Conservation (phyloP, 2,113 vertebrate genomes). For the Toxostoma redivivum region DNA sequence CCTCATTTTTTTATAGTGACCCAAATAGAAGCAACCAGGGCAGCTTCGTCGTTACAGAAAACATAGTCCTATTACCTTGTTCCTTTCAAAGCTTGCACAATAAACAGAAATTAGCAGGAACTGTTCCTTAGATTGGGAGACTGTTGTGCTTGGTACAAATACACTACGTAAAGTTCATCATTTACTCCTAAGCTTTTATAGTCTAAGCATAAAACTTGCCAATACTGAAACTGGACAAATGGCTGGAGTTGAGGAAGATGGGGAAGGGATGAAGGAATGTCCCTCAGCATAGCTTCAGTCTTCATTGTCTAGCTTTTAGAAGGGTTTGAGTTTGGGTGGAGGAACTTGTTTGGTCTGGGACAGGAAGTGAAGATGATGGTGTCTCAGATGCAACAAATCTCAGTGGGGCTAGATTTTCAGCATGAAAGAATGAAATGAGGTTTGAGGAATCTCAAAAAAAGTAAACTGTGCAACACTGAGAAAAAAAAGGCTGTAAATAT, state of each 20-base stretch:
- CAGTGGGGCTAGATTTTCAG: background rate
- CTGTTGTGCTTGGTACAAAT: background rate
- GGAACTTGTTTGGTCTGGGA: background rate
- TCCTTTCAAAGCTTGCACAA: background rate
- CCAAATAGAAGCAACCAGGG: background rate
- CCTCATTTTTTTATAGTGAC: background rate
- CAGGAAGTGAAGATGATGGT: background rate
- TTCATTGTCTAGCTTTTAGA: background rate
- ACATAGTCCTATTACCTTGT: background rate
- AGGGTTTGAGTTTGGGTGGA: background rate
- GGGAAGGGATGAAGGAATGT: background rate
- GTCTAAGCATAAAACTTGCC: background rate
- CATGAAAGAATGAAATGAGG: background rate
- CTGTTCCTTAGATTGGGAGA: background rate
- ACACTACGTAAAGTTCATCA: fast-evolving
- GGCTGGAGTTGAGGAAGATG: background rate
- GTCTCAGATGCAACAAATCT: background rate
- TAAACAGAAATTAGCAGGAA: background rate
- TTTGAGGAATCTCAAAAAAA: background rate
- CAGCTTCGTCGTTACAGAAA: background rate
- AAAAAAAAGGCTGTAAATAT: background rate
- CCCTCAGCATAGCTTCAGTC: background rate
- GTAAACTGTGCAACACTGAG: background rate
- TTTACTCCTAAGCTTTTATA: background rate
- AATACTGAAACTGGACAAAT: background rate